Percentiles rank a stretch among this genome's conserved stretches.
Conservation (phyloP, 2,888 invertebrate genomes). For the Acleris holmiana region DNA sequence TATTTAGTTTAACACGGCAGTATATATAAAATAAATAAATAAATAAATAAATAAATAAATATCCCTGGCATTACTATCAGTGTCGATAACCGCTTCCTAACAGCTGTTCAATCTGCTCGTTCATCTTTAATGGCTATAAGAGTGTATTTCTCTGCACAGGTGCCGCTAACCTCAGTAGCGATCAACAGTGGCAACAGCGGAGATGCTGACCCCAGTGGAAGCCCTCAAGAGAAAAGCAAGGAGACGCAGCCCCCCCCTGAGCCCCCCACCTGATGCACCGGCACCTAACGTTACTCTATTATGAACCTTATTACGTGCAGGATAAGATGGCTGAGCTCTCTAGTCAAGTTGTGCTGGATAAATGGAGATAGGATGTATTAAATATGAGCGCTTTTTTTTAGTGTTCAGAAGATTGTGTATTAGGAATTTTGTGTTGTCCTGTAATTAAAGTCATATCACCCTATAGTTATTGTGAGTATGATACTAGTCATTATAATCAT, state of each 20-base stretch:
- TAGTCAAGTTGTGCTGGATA: slow-evolving; percentile 6
- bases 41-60: no score
- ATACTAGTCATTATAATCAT: no score
- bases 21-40: no score
- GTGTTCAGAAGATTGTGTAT: background rate
- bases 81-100: no score
- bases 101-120: no score
- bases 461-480: no score
- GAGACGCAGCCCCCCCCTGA: slow-evolving; percentile 54
- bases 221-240: slow-evolving; percentile 64
- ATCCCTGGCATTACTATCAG: no score
- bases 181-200: slow-evolving; percentile 68
- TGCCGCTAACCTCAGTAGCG: slow-evolving; percentile 75
- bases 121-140: background rate
- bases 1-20: no score
- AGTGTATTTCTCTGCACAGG: slow-evolving; percentile 50
- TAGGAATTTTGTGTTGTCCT: no score
- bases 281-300: slow-evolving; percentile 9
- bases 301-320: slow-evolving; percentile 1
- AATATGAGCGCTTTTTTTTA: slow-evolving; percentile 4
- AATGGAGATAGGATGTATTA: background rate
- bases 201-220: slow-evolving; percentile 61
- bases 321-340: background rate
- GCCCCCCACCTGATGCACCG: slow-evolving; percentile 66
- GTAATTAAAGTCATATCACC: no score